Base-by-base conservation (phyloP, 2,113 vertebrate species). In the Heterotilapia buettikoferi region DNA sequence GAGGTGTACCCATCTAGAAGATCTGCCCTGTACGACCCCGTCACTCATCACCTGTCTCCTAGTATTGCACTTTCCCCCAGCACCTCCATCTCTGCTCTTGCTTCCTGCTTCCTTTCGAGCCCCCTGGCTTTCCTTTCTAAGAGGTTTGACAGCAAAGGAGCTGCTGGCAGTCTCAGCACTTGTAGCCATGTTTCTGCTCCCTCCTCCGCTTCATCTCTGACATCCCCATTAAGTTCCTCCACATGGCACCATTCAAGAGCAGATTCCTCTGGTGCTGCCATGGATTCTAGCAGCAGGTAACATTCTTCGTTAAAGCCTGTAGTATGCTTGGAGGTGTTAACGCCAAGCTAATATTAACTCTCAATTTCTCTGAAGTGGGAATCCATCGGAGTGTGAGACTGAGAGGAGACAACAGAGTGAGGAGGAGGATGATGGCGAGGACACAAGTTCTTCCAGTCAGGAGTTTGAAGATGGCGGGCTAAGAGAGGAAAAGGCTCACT, bases 1-100 rank as follows among this genome's bases (percentile, higher is more conserved):
- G 98, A 98, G 92, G 97, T 98, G 89, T 97, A 97, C 90, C 98
- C 98, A 3, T 93, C 95, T 50, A 88, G 96, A 16, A 95, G 96
- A 73, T 89, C 92, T 6, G 53, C 91, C 53, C 54, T 86, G 5
- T 90, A 91, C 13, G 94, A 96, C 80, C 10, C 52, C n/a, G 7
- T 84, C 12, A 11, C 88, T 7, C 63, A 83, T 13, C 92, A 88
- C 83, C 68, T 84, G 11, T 82, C 88, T 56, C 88, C 89, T 2
- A 63, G 21, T 16, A 26, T 86, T 68, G 57, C 94, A 63, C 86
- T 93, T 52, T 90, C 90, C 90, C 94, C 93, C 43, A 87, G 92
- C 89, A 80, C 86, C 52, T 92, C 95, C 89, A 54, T 95, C 43
- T 73, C 95, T 2, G 87, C 79, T 16, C 94, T 96, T 1, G 95